These are phyloP conservation scores for Catagonus wagneri DNA, from an alignment of 2,113 vertebrate genomes.

Conservation along the genomic window DNA sequence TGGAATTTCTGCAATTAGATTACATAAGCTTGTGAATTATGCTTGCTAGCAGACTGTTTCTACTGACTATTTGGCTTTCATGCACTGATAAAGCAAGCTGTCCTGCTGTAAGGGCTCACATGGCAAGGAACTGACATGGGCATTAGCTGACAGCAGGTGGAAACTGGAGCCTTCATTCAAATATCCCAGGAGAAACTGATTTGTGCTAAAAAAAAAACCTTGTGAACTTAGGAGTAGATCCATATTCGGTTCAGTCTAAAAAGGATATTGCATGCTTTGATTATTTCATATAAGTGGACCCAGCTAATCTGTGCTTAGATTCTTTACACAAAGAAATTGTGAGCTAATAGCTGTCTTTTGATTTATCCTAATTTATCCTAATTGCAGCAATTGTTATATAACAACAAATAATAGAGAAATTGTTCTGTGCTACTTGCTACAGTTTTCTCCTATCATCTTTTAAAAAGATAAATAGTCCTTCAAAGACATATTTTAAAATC, in stretches of 20 bases:
- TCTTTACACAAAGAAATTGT: not conserved
- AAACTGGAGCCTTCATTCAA: not conserved
- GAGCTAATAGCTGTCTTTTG: not conserved
- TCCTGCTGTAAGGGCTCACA: fast-evolving
- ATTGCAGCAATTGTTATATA: not conserved
- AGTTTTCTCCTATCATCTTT: not conserved
- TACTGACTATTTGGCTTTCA: not conserved
- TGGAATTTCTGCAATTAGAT: not conserved
- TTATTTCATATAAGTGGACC: not conserved
- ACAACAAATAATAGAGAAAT: not conserved
- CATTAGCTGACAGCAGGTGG: not conserved
- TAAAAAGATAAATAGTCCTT: not conserved
- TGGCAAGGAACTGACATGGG: not conserved
- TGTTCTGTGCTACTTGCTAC: not conserved
- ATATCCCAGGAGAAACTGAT: not conserved
- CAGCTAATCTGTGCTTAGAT: not conserved
- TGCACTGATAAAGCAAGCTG: not conserved
- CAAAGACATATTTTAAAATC: not conserved
- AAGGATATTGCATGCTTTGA: not conserved
- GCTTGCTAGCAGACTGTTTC: not conserved
- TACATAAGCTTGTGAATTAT: not conserved
- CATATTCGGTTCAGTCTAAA: not conserved
- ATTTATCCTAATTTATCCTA: not conserved
- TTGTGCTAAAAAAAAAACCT: not conserved
- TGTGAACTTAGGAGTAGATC: not conserved